Evolutionary conservation across 2,888 invertebrate genomes (phyloP).

Genomic region (Drosophila subsilvestris): DNA sequence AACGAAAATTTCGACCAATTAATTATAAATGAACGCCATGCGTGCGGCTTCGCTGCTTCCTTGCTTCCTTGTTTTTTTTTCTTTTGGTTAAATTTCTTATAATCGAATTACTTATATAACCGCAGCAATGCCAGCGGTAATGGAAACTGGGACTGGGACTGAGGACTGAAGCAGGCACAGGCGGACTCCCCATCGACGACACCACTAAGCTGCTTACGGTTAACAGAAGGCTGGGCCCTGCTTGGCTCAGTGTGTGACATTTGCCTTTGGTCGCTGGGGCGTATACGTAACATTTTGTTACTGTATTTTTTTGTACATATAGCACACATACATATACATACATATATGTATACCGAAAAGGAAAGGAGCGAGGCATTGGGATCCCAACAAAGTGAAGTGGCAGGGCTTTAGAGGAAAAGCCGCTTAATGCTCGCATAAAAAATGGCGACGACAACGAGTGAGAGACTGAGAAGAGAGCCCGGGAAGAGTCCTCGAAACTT

Average conservation of each 20-base stretch:
- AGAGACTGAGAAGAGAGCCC: conserved; percentile 8
- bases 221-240: conserved; percentile 43
- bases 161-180: conserved; percentile 37
- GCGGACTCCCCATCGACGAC: conserved; percentile 44
- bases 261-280: conserved; percentile 62
- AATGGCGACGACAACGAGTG: conserved; percentile 73
- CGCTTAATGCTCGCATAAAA: conserved; percentile 78
- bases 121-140: conserved; percentile 45
- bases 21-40: conserved; percentile 65
- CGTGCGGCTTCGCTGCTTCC: conserved; percentile 31
- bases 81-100: conserved; percentile 52
- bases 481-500: conserved; percentile 61
- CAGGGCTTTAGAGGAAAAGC: conserved; percentile 73
- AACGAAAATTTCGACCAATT: conserved; percentile 56
- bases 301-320: conserved; percentile 45
- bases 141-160: background rate
- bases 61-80: conserved; percentile 5
- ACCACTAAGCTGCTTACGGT: conserved; percentile 75
- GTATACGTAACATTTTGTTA: conserved; percentile 68
- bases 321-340: background rate
- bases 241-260: conserved; percentile 60
- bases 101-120: conserved; percentile 76
- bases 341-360: conserved; percentile 16
- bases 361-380: background rate
- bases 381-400: conserved; percentile 64